phyloP scores from a whole-genome alignment of 2,797 vertebrate genomes.

The Hipposideros larvatus region DNA sequence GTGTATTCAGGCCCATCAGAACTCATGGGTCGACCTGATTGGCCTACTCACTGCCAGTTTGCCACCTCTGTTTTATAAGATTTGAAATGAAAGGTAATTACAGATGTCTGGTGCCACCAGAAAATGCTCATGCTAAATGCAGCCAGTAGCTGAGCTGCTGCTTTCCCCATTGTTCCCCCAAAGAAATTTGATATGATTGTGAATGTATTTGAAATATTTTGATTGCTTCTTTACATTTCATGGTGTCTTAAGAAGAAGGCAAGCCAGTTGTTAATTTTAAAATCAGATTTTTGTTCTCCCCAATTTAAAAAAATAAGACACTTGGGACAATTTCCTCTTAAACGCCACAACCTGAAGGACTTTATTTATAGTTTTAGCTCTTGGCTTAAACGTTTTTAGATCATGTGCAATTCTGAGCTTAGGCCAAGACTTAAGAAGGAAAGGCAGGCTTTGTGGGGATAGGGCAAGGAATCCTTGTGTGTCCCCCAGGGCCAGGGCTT shows the following conservation, averaged over 20 bases:
- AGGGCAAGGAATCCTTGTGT: not conserved
- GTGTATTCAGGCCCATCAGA: not conserved
- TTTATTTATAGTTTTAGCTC: conserved; percentile 42
- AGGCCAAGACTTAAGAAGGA: conserved; percentile 8
- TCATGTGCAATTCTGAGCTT: not conserved
- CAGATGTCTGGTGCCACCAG: not conserved
- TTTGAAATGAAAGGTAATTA: conserved; percentile 33
- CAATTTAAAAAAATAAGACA: not conserved
- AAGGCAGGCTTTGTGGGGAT: not conserved
- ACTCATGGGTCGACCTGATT: not conserved
- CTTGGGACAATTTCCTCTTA: conserved; percentile 31
- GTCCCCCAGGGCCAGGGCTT: not conserved
- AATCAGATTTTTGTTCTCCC: conserved; percentile 38
- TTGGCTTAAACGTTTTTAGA: not conserved
- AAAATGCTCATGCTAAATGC: not conserved
- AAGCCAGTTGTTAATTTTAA: conserved; percentile 59
- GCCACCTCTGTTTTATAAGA: not conserved
- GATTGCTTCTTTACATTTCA: conserved; percentile 11
- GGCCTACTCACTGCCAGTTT: not conserved
- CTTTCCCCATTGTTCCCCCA: not conserved
- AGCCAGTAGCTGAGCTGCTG: not conserved
- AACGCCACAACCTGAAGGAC: not conserved
- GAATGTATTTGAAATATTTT: conserved; percentile 50
- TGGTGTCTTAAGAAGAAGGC: conserved; percentile 3
- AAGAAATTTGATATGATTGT: conserved; percentile 44